Evolutionary conservation across 1,140 invertebrate species (phyloP).

Genomic region (Calliphora vicina): DNA sequence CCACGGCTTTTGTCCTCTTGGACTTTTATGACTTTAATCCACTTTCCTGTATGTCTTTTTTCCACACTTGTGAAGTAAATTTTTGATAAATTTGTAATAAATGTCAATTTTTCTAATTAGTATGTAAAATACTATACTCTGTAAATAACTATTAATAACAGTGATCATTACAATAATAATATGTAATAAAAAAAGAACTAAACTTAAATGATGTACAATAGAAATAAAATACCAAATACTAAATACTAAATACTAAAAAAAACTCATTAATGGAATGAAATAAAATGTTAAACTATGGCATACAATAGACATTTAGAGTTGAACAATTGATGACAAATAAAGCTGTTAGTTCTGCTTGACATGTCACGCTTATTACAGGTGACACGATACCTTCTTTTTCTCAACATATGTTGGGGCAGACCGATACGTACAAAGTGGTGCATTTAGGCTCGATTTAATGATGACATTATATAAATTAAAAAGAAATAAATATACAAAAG

Average conservation of each 20-base stretch:
- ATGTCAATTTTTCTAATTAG: constrained; percentile 25
- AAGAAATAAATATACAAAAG: not conserved
- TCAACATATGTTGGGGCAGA: too few species aligned
- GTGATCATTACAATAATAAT: not conserved
- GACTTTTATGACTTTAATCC: not conserved
- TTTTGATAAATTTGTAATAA: constrained; percentile 13
- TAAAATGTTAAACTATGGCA: not conserved
- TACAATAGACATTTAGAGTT: not conserved
- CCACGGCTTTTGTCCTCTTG: not conserved
- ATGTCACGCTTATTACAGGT: constrained; percentile 8
- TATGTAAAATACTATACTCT: constrained; percentile 10
- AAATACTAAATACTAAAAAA: too few species aligned
- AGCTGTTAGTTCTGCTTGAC: constrained; percentile 19
- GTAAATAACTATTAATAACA: not conserved
- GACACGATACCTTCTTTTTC: not conserved
- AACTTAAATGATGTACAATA: not conserved
- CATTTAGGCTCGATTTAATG: not conserved
- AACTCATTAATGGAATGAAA: not conserved
- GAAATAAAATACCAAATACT: not conserved
- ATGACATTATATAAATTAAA: not conserved
- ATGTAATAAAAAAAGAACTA: not conserved
- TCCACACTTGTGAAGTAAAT: not conserved
- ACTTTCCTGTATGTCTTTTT: not conserved
- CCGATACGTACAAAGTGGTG: not conserved
- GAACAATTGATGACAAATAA: constrained; percentile 31